phyloP scores from a whole-genome alignment of 2,113 vertebrate genomes.

The Cervus canadensis region DNA sequence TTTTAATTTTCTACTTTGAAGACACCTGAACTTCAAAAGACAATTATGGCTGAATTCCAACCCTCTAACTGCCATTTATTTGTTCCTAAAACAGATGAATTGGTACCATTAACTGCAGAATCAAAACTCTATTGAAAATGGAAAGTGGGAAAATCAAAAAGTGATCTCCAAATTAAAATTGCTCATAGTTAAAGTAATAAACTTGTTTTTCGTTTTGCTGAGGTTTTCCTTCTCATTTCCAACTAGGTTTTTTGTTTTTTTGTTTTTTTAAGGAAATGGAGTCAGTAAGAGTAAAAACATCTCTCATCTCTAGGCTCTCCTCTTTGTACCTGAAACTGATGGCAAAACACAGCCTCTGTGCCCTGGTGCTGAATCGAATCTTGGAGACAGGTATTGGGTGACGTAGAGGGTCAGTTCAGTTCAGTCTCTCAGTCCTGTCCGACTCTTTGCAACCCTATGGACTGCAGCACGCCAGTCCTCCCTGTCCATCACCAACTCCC shows the following conservation, averaged over 20 bases:
- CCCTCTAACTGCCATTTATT: not conserved
- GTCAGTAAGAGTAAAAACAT: not conserved
- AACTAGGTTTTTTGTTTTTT: not conserved
- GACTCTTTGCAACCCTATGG: too few species aligned
- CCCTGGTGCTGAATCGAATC: not conserved
- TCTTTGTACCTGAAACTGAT: not conserved
- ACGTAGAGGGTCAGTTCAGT: not conserved
- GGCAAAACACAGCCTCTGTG: not conserved
- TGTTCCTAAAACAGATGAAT: not conserved
- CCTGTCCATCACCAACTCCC: too few species aligned
- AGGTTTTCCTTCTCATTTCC: not conserved
- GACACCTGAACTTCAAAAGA: not conserved
- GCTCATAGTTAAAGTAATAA: not conserved
- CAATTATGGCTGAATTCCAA: not conserved
- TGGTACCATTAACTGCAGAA: not conserved
- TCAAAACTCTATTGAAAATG: not conserved
- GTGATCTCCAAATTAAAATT: not conserved
- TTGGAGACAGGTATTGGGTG: not conserved
- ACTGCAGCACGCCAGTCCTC: too few species aligned
- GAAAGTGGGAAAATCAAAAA: not conserved
- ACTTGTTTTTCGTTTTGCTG: not conserved
- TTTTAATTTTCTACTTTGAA: constrained; percentile 14
- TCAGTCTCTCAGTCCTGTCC: not conserved
- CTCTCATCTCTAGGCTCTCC: not conserved
- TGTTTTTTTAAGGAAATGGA: not conserved